Evolutionary conservation across 2,888 invertebrate species (phyloP).

Genomic region (Torymus aiolomorphi): DNA sequence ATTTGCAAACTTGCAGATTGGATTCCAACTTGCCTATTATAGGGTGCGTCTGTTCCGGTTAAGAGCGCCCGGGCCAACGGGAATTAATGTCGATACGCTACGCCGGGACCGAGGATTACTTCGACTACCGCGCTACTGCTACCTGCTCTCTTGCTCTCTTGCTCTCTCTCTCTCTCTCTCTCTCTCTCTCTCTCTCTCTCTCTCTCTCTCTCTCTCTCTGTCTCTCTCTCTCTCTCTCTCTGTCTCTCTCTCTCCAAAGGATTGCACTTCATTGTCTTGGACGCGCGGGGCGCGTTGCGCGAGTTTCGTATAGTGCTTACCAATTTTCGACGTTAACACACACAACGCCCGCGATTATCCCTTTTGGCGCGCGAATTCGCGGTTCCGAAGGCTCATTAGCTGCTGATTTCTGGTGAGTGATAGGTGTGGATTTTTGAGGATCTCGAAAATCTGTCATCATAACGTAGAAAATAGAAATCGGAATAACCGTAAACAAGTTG

Average conservation of each 20-base stretch:
- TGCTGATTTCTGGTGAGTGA: no score
- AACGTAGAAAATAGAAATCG: no score
- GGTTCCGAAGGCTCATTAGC: background rate
- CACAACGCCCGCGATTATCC: slow-evolving; percentile 34
- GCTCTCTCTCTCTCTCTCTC: slow-evolving; percentile 56
- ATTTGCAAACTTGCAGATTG: slow-evolving; percentile 76
- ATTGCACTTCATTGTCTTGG: slow-evolving; percentile 70
- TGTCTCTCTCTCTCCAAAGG: slow-evolving; percentile 65
- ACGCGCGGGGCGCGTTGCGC: slow-evolving; percentile 47
- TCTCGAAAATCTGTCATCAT: no score
- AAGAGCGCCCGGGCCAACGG: slow-evolving; percentile 71
- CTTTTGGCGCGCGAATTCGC: slow-evolving; percentile 7
- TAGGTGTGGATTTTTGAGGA: no score
- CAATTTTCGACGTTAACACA: slow-evolving; percentile 35
- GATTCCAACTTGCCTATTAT: slow-evolving; percentile 76
- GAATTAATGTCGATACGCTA: slow-evolving; percentile 76
- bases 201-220: no score
- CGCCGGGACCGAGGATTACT: slow-evolving; percentile 72
- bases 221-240: slow-evolving; percentile 20
- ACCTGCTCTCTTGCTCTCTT: background rate
- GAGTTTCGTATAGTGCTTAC: background rate
- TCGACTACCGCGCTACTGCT: slow-evolving; percentile 27
- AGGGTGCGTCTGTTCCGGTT: slow-evolving; percentile 76
- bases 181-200: no score
- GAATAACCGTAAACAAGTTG: no score